These are phyloP conservation scores for Ariolimax columbianus DNA, from an alignment of 2,888 invertebrate species.

Conservation along the genomic window DNA sequence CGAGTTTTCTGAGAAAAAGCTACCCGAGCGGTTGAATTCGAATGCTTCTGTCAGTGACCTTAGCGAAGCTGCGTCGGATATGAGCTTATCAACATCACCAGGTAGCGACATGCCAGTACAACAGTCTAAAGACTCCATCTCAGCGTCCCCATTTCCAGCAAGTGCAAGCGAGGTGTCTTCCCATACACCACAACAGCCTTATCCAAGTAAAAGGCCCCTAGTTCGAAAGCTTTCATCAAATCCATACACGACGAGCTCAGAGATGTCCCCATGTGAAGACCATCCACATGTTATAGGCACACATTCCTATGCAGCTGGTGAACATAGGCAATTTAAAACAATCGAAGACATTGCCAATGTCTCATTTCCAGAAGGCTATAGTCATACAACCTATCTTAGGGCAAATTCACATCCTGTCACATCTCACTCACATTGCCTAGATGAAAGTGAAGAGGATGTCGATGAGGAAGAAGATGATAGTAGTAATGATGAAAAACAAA, in stretches of 20 bases:
- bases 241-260: slow-evolving; percentile 50
- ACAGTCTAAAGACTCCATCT: background rate
- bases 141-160: slow-evolving; percentile 5
- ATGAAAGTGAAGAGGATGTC: slow-evolving; percentile 42
- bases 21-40: slow-evolving; percentile 43
- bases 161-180: background rate
- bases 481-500: slow-evolving; percentile 23
- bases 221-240: slow-evolving; percentile 56
- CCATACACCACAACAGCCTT: background rate
- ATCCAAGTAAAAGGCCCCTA: slow-evolving; percentile 45
- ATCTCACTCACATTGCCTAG: slow-evolving; percentile 8
- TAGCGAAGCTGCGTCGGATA: slow-evolving; percentile 49
- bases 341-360: background rate
- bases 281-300: slow-evolving; percentile 38
- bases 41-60: slow-evolving; percentile 46
- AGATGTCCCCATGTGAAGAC: slow-evolving; percentile 40
- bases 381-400: background rate
- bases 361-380: background rate
- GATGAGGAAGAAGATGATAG: slow-evolving; percentile 34
- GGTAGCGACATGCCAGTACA: slow-evolving; percentile 54
- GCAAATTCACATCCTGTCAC: slow-evolving; percentile 43
- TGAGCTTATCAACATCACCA: slow-evolving; percentile 60
- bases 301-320: slow-evolving; percentile 40
- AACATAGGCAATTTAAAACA: background rate
- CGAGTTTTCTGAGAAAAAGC: background rate